Evolutionary conservation across 2,113 vertebrate species (phyloP), one percentile per base, ranked within the genome.

Genomic region (Myodes glareolus): DNA sequence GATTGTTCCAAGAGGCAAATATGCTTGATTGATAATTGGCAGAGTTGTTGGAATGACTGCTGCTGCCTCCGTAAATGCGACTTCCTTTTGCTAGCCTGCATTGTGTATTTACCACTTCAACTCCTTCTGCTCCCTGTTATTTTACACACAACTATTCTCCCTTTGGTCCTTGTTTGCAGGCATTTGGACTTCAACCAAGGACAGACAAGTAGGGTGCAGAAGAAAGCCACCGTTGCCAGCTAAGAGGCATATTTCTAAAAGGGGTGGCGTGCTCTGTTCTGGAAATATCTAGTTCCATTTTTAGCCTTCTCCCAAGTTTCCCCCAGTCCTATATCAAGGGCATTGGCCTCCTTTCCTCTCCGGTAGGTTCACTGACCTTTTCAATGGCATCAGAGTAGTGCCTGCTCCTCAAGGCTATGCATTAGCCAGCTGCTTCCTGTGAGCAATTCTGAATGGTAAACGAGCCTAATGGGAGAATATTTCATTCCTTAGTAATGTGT

Each of bases 311-410:
- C 31, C 50, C 50, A 65, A 80, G 88, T 72, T 81, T 63, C 61
- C 33, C 27, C 75, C 61, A 75, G 52, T 17, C 55, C 27, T 82
- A 0, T 45, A 72, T 42, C 65, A 78, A 90, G 85, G 45, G 27
- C 27, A 42, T 10, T 76, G 27, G 10, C 75, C 50, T 76, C 36
- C 63, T 78, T 81, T 82, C 47, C 78, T 90, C 75, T 90, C 45
- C 39, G 58, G 9, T 76, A 27, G 50, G 77, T 21, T 90, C 76
- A 42, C 5, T 95, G 91, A 76, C 96, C 75, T 97, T 97, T 97
- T 58, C n/a, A 12, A 33, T 58, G 78, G 85, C n/a, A 23, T 88
- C 90, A 91, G 47, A 78, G 29, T 4, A 45, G 33, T 42, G 9
- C 39, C 81, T 47, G 16, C 17, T 50, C 78, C 55, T 90, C 63